These are phyloP conservation scores for Origma solitaria DNA, from an alignment of 2,113 vertebrate genomes.

Conservation along the genomic window DNA sequence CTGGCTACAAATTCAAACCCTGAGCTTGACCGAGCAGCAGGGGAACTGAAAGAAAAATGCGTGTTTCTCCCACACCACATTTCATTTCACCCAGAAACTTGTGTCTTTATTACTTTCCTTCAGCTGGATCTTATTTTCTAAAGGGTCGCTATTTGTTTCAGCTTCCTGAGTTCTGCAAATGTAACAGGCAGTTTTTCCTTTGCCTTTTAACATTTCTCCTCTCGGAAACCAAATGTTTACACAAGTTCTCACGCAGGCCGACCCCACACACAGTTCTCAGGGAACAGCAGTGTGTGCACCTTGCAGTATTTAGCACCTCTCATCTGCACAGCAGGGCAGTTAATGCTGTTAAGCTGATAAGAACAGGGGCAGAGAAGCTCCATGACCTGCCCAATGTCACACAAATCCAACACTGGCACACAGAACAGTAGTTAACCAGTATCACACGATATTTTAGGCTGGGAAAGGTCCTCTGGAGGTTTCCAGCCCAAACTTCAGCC, in stretches of 20 bases:
- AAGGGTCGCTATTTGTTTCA: neutral
- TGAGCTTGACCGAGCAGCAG: neutral
- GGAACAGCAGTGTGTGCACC: neutral
- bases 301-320: neutral
- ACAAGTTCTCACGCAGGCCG: neutral
- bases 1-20: neutral
- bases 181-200: neutral
- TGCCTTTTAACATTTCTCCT: neutral
- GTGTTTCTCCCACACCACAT: neutral
- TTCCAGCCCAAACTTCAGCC: neutral
- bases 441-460: rapidly evolving
- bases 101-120: neutral
- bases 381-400: neutral
- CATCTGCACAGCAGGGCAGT: neutral
- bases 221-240: neutral
- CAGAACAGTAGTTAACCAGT: neutral
- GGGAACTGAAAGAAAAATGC: neutral
- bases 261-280: rapidly evolving
- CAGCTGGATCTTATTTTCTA: neutral
- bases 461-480: neutral
- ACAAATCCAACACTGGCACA: neutral
- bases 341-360: neutral
- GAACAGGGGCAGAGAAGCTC: neutral
- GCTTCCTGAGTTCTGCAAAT: neutral
- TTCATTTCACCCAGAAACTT: neutral